Evolutionary conservation across 1,140 invertebrate species (phyloP), one percentile per base, ranked within the genome.

Genomic region (Andricus grossulariae): DNA sequence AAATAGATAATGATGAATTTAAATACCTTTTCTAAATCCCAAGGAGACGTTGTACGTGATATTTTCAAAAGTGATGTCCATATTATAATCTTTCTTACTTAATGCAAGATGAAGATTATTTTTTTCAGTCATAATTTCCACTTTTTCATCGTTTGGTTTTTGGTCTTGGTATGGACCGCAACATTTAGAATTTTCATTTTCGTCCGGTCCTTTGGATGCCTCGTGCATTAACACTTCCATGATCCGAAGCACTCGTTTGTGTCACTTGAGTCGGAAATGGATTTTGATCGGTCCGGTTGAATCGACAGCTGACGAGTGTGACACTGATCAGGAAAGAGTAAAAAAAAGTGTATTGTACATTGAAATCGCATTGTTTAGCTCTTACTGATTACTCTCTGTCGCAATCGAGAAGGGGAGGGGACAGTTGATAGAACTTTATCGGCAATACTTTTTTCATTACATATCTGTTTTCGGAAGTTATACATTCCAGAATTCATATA

Each of bases 1-100:
- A 72, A 51, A 11, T 74, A 74, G 54, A 60, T 73, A 55, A 76
- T 79, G 77, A 78, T 74, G 72, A 49, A 82, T 83, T 88, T 6
- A 66, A 66, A 39, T 86, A 95, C 95, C 94, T 93, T 94, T 95
- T 83, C 93, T 93, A 78, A 93, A 93, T 66, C 95, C 95, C 21
- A 95, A 90, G 21, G 93, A 93, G n/a, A 95, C 95, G 0, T 92
- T 95, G 81, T 94, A 95, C 4, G 92, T 93, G 76, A 96, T 92
- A 75, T 95, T 93, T 32, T 94, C 93, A 84, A 96, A 96, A 18
- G 93, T 92, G 51, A 96, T 94, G 81, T 96, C 94, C 13, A 95
- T 91, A 0, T 93, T 92, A 19, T 94, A 91, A 50, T 49, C 51
- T 1, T 79, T 12, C 0, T 73, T 81, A 6, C 25, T 82, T 25